A percentile compares a stretch with the other conserved stretches of the same genome.
These are phyloP conservation scores for Torymus auratus DNA, from an alignment of 2,888 invertebrate species.

Conservation along the genomic window DNA sequence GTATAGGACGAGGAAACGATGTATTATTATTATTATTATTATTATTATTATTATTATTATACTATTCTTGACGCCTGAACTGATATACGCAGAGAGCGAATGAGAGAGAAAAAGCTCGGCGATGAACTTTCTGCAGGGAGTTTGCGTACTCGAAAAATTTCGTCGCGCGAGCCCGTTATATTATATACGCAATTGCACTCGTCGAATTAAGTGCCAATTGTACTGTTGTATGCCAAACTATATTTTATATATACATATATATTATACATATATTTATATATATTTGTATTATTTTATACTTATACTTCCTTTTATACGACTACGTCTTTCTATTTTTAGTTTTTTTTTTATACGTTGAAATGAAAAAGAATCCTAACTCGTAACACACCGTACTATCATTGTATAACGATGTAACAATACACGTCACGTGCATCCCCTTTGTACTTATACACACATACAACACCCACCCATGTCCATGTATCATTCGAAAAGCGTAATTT, in stretches of 20 bases:
- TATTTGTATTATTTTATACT: slow-evolving; percentile 32
- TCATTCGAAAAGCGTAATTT: slow-evolving; percentile 38
- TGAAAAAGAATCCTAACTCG: too few relatives aligned
- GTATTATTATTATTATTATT: too few relatives aligned
- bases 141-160: not conserved
- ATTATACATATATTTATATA: slow-evolving; percentile 24
- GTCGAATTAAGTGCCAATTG: slow-evolving; percentile 54
- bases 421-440: slow-evolving; percentile 6
- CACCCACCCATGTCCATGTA: slow-evolving; percentile 3
- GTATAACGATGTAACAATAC: slow-evolving; percentile 1
- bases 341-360: not conserved
- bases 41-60: too few relatives aligned
- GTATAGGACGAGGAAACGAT: too few relatives aligned
- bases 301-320: slow-evolving; percentile 20
- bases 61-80: not conserved
- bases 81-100: not conserved
- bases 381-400: slow-evolving; percentile 1
- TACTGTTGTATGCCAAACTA: slow-evolving; percentile 57
- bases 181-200: slow-evolving; percentile 47
- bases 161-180: slow-evolving; percentile 9
- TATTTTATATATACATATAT: slow-evolving; percentile 40
- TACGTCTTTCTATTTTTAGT: slow-evolving; percentile 14
- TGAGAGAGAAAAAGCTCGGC: slow-evolving; percentile 16
- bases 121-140: slow-evolving; percentile 22
- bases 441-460: slow-evolving; percentile 25